Conservation (phyloP, 2,797 vertebrate species). For the Hybognathus amarus region DNA sequence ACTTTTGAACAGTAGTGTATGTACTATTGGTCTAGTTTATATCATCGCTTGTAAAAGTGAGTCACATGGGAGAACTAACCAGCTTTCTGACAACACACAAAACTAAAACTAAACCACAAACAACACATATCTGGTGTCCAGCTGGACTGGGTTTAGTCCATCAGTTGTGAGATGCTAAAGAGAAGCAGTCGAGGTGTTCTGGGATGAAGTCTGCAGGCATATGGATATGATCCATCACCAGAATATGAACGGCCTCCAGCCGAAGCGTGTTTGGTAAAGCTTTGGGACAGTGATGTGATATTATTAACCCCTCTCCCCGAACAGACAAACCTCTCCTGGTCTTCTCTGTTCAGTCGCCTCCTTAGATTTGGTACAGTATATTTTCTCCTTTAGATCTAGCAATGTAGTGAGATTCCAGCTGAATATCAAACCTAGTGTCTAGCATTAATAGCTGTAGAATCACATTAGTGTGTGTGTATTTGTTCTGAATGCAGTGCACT, state of each 20-base stretch:
- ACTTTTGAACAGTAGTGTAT: not conserved
- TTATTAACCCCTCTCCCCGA: constrained; percentile 66
- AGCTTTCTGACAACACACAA: not conserved
- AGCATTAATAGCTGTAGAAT: constrained; percentile 39
- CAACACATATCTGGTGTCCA: constrained; percentile 9
- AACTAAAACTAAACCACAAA: not conserved
- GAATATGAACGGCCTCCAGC: not conserved
- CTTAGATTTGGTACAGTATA: constrained; percentile 87
- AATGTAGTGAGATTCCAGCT: constrained; percentile 20
- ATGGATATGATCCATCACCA: constrained; percentile 36
- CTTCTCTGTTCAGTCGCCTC: constrained; percentile 86
- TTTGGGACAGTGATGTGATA: constrained; percentile 36
- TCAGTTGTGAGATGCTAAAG: not conserved
- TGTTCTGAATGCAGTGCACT: constrained; percentile 29
- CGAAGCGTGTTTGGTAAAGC: not conserved
- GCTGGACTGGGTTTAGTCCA: not conserved
- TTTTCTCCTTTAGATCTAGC: constrained; percentile 56
- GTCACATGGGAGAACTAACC: not conserved
- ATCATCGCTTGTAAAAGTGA: not conserved
- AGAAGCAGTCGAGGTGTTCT: not conserved
- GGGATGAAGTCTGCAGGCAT: constrained; percentile 9
- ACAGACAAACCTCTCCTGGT: constrained; percentile 88
- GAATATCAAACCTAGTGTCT: not conserved
- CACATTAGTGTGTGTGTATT: not conserved
- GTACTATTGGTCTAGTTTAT: not conserved